These are phyloP conservation scores for Acropternis orthonyx DNA, from an alignment of 2,797 vertebrate genomes.

Conservation along the genomic window DNA sequence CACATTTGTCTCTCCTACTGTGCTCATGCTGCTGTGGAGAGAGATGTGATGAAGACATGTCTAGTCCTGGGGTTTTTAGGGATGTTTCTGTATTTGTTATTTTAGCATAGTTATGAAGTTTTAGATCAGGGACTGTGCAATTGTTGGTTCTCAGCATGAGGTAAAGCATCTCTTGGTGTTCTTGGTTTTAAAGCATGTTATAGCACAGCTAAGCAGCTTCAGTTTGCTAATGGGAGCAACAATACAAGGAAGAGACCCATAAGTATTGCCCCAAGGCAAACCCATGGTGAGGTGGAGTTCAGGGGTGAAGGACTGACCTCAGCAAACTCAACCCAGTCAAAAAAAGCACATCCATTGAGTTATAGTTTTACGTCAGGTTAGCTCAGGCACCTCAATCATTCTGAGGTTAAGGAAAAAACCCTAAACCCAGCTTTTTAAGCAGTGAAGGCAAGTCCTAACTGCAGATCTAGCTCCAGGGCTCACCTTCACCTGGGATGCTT, in stretches of 20 bases:
- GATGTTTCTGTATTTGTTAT: not conserved
- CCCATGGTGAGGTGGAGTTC: not conserved
- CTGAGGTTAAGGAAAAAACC: not conserved
- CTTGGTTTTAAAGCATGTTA: not conserved
- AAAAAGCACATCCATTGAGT: not conserved
- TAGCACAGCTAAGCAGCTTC: not conserved
- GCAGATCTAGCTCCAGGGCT: not conserved
- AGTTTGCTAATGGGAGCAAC: not conserved
- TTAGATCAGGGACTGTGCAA: not conserved
- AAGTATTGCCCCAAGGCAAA: not conserved
- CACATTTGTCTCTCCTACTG: not conserved
- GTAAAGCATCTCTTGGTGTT: not conserved
- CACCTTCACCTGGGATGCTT: not conserved
- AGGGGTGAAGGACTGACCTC: not conserved
- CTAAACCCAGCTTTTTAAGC: not conserved
- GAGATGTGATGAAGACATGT: not conserved
- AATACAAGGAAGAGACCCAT: not conserved
- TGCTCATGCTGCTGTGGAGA: fast-evolving
- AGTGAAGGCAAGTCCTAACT: not conserved
- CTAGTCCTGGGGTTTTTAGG: not conserved
- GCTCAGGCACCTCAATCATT: not conserved
- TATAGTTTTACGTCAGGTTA: not conserved
- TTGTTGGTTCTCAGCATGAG: not conserved
- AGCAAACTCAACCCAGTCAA: not conserved
- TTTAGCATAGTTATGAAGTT: not conserved